Base-by-base conservation (phyloP, 2,113 vertebrate genomes). In the Rhinolophus sinicus region DNA sequence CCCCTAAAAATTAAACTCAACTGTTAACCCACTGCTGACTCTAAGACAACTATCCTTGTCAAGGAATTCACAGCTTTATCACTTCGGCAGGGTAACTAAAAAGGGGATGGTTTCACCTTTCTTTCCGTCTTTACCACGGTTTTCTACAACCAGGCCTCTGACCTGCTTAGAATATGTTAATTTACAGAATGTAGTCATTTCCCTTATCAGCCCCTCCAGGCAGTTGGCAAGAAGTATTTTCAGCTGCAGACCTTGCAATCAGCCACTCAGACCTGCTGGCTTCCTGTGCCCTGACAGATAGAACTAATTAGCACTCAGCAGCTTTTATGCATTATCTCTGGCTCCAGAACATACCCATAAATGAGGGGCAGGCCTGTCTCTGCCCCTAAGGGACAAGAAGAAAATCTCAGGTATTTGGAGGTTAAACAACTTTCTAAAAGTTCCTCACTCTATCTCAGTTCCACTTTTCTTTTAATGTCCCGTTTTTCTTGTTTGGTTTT, bases 91-190 rank as follows among this genome's bases (percentile, higher is more conserved):
- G 60, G 70, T 56, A 64, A 85, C 33, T 56, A 86, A 95, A 95
- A 89, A 19, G 38, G 62, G 72, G n/a, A 26, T 86, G 35, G 22
- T 62, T 96, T 89, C 47, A 81, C 70, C 84, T 95, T 95, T 80
- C 47, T 84, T 90, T 90, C 88, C 60, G 76, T 95, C 92, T 88
- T 94, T 75, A 80, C 88, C 73, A 91, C 67, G 50, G 44, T 95
- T 96, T 97, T 89, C 80, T 52, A 83, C 83, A 95, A 82, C 38
- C 19, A 22, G 72, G 69, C 88, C 92, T 95, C 89, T 92, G 97
- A 96, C 94, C 96, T 95, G 96, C 94, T 97, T 97, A 93, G 87
- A 98, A 97, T 97, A 97, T 96, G 94, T 94, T 96, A 97, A 98
- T 97, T 97, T 94, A 84, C 83, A 84, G 78, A 96, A 86, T 80